Base-by-base conservation (phyloP, 2,113 vertebrate species). In the Mormoops blainvillei region DNA sequence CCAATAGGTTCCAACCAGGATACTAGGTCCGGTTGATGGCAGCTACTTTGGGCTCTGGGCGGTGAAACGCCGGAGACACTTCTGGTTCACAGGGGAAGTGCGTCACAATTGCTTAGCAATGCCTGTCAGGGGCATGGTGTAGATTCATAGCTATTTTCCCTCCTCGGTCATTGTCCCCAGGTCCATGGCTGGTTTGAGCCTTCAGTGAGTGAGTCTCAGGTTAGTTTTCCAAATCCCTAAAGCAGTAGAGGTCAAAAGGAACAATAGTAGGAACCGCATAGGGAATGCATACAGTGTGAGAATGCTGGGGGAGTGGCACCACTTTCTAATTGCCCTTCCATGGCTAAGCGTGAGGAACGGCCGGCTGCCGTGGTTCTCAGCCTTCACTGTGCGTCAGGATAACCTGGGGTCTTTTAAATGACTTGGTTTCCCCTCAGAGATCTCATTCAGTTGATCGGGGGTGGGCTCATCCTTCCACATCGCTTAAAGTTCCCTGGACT, bases 291-390 rank as follows among this genome's bases (percentile, higher is more conserved):
- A n/a, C n/a, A 4, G 1, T 33, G 8, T 48, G 56, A 38, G 68
- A 52, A 74, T 3, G 7, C 73, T 13, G n/a, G 73, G 74, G 26
- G 48, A 48, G 11, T 41, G 4, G 2, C 15, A 83, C 82, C 38
- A 1, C 52, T 93, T 58, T 67, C 38, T 22, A 43, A 48, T 2
- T 4, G 14, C 61, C 1, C 20, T 61, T 67, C 5, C 11, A 22
- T 0, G 38, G 18, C 54, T 90, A 26, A 26, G 7, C 19, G 9
- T 22, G 13, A 88, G 76, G 1, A 54, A 50, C 1, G 4, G 7
- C 11, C 7, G 1, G 4, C 3, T 2, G 19, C 24, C 38, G 16
- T 33, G 41, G 16, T n/a, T 58, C 48, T 67, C 71, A 33, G 0
- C 31, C 19, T 74, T 52, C 50, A 24, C 16, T 0, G 4, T 19